Evolutionary conservation across 2,888 invertebrate genomes (phyloP), one percentile per base, ranked within the genome.

Genomic region (Linyphia triangularis): DNA sequence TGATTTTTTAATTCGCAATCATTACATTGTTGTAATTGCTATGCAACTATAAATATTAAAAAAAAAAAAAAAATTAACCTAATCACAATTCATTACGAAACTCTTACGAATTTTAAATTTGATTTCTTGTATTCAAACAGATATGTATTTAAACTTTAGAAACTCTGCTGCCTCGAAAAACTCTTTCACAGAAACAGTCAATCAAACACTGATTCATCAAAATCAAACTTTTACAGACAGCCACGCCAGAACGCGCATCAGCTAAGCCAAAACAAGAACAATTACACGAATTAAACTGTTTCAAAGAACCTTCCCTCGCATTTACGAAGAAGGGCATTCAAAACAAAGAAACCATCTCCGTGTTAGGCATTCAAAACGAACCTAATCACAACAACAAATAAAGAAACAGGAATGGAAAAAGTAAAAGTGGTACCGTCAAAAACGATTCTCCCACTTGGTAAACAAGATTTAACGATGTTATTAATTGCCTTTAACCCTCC

Each of bases 401-500:
- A n/a, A 24, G 30, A 30, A 57, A 59, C n/a, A 24, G 51, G 67
- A 16, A 9, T 28, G 19, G 4, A 28, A 65, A 63, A 22, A 43
- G 43, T 65, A 67, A 78, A 78, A 65, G 40, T 65, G 43, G 43
- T 10, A 37, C 28, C 28, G 43, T n/a, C 13, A 28, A 28, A 79
- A 51, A 51, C 40, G 63, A 30, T 22, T n/a, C 28, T 33, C 10
- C 51, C 37, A 59, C 51, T 24, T 81, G 37, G 81, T 81, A 81
- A 81, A 81, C 70, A 81, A 81, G 81, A 22, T 28, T 70, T 81
- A 81, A 81, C 67, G 81, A 81, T 67, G 51, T 69, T 70, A 81
- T 81, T 81, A 81, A 81, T 81, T 81, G 81, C 81, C 16, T 24
- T 59, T 7, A 69, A 28, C 59, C 63, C 43, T 67, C 70, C 28